phyloP scores from a whole-genome alignment of 37 sponge, comb jelly and placozoan genomes.

The Agelas oroides region DNA sequence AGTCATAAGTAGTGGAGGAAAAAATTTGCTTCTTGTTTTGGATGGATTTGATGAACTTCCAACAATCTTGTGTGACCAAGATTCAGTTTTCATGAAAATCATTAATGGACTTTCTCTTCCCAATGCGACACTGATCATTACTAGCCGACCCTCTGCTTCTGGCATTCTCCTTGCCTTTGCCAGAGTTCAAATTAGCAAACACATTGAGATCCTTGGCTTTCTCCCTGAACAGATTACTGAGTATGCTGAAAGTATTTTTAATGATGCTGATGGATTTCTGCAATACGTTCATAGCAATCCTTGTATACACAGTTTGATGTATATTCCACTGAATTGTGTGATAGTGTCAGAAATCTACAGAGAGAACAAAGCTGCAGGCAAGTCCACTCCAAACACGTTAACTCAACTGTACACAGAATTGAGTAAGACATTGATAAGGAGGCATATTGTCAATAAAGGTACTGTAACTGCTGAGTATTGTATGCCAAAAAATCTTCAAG shows the following conservation, averaged over 20 bases:
- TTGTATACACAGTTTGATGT: slow-evolving; percentile 1
- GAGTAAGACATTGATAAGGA: background rate
- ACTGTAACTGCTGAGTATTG: background rate
- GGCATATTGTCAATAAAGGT: background rate
- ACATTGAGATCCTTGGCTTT: slow-evolving; percentile 15
- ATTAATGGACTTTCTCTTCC: slow-evolving; percentile 5
- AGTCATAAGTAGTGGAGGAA: background rate
- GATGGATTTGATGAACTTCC: slow-evolving; percentile 25
- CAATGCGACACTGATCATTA: background rate
- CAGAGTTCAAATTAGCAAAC: background rate
- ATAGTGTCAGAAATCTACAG: slow-evolving; percentile 6
- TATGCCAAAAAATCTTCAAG: background rate
- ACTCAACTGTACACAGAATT: background rate
- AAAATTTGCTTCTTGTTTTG: background rate
- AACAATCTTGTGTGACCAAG: background rate
- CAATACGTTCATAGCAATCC: background rate
- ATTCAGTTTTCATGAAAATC: background rate
- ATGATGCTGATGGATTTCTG: background rate
- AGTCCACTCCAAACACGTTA: background rate
- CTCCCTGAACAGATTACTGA: background rate
- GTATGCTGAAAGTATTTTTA: background rate
- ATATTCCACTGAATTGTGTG: slow-evolving; percentile 5
- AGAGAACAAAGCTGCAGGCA: background rate
- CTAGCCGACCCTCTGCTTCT: background rate
- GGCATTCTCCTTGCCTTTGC: background rate